These are phyloP conservation scores for Siphamia tubifer DNA, from an alignment of 2,113 vertebrate genomes.

Conservation along the genomic window DNA sequence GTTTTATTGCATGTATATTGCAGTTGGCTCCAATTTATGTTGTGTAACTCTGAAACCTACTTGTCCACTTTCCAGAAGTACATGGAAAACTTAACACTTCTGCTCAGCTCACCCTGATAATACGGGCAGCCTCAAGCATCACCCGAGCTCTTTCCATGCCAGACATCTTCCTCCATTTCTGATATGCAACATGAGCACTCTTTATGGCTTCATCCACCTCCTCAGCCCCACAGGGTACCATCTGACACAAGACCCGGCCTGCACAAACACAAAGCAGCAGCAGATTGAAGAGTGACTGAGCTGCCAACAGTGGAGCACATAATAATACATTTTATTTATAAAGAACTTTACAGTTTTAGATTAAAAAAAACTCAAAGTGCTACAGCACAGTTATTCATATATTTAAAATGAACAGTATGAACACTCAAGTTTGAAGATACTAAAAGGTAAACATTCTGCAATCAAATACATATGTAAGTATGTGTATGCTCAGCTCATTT, in stretches of 20 bases:
- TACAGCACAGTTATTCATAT: too few relatives aligned
- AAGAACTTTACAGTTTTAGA: too few relatives aligned
- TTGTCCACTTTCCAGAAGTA: fast-evolving
- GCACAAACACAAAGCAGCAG: background rate
- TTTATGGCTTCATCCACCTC: constrained; percentile 89
- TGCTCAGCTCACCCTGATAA: constrained; percentile 83
- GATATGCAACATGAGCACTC: constrained; percentile 87
- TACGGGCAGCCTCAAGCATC: constrained; percentile 91
- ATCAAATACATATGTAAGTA: too few relatives aligned
- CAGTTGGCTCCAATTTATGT: background rate
- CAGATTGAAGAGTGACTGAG: too few relatives aligned
- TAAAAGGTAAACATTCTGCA: too few relatives aligned
- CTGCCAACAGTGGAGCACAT: too few relatives aligned
- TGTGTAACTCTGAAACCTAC: background rate
- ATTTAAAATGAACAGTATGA: too few relatives aligned
- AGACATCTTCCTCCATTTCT: constrained; percentile 86
- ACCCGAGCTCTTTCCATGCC: constrained; percentile 89
- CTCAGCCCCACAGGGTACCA: constrained; percentile 85
- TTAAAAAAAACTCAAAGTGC: too few relatives aligned
- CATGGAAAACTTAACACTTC: background rate
- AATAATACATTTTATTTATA: too few relatives aligned
- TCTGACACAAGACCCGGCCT: constrained; percentile 88
- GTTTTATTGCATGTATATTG: background rate
- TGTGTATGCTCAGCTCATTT: too few relatives aligned
- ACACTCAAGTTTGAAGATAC: too few relatives aligned